Conservation (phyloP, 2,888 invertebrate genomes). For the Lomographa bimaculata region DNA sequence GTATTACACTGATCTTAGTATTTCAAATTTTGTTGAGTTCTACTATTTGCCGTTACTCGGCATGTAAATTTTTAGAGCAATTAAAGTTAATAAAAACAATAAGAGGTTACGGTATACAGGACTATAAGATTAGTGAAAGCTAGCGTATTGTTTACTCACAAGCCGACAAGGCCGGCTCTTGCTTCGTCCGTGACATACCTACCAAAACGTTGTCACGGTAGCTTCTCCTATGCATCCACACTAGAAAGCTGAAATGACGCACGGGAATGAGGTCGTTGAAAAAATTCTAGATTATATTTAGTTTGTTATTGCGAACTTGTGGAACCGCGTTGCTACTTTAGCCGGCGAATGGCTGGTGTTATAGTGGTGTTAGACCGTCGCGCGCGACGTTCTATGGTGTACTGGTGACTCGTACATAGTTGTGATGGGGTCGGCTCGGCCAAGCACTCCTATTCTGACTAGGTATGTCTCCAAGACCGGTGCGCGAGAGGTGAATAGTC, state of each 20-base stretch:
- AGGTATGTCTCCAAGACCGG: conserved; percentile 39
- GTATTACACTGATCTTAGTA: no score
- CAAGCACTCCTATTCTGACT: conserved; percentile 59
- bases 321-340: no score
- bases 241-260: conserved; percentile 8
- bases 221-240: conserved; percentile 18
- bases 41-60: no score
- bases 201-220: conserved; percentile 17
- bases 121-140: no score
- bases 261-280: conserved; percentile 17
- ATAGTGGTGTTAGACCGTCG: conserved; percentile 44
- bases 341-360: conserved; percentile 22
- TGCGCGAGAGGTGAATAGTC: conserved; percentile 32
- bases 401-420: conserved; percentile 51
- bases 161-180: conserved; percentile 10
- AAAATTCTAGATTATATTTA: conserved; percentile 22
- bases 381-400: conserved; percentile 68
- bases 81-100: no score
- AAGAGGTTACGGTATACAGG: no score
- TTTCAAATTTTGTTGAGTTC: no score
- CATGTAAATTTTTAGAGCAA: no score
- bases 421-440: conserved; percentile 69
- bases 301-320: conserved; percentile 20
- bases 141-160: conserved; percentile 29
- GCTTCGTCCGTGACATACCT: conserved; percentile 29